A percentile compares a stretch with the other conserved stretches of the same genome.
phyloP scores from a whole-genome alignment of 2,888 invertebrate genomes.

The Kuschelorhynchus macadamiae region DNA sequence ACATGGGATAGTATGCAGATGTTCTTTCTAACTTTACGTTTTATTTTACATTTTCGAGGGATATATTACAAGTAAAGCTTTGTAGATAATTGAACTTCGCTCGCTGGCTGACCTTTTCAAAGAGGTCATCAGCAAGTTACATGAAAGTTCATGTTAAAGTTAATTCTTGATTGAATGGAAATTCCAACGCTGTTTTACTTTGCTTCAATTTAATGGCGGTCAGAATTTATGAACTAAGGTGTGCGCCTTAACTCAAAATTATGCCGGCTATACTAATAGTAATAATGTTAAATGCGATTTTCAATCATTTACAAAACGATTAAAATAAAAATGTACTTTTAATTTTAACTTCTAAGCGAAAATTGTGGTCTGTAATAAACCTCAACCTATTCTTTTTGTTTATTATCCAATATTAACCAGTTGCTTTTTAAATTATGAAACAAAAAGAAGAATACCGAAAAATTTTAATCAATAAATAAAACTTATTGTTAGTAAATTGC shows the following conservation, averaged over 20 bases:
- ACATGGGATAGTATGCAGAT: conserved; percentile 41
- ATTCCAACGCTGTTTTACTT: conserved; percentile 22
- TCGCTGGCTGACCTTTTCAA: conserved; percentile 26
- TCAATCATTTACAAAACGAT: too few relatives aligned
- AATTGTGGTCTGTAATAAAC: too few relatives aligned
- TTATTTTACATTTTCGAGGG: conserved; percentile 19
- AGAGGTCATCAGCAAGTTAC: conserved; percentile 27
- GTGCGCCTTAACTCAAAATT: neutral
- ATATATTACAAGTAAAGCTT: conserved; percentile 30
- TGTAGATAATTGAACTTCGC: conserved; percentile 29
- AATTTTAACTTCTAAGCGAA: too few relatives aligned
- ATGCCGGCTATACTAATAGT: neutral
- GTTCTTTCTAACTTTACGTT: conserved; percentile 36
- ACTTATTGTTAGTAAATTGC: too few relatives aligned
- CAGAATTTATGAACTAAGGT: conserved; percentile 27
- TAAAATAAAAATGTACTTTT: too few relatives aligned
- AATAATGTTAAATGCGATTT: too few relatives aligned
- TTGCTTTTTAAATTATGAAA: too few relatives aligned
- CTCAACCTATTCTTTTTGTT: too few relatives aligned
- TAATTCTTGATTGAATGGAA: conserved; percentile 29
- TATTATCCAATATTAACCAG: too few relatives aligned
- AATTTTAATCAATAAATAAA: too few relatives aligned
- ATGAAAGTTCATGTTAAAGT: conserved; percentile 28
- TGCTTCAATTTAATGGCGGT: conserved; percentile 16
- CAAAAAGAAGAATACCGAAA: too few relatives aligned